phyloP scores from a whole-genome alignment of 2,797 vertebrate species.

The Dryobates pubescens region DNA sequence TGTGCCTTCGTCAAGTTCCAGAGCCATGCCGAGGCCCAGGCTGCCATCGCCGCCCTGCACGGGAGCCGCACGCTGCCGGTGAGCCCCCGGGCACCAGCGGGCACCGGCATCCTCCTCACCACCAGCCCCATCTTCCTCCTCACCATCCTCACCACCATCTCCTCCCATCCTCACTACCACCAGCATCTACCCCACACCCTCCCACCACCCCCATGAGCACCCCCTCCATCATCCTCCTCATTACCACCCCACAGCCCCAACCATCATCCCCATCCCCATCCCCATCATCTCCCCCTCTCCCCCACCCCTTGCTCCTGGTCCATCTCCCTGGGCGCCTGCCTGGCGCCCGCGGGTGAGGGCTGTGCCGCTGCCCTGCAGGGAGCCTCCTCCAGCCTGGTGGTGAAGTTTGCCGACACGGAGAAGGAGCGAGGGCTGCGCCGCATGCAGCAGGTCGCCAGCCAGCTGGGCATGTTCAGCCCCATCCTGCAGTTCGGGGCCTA shows the following conservation, averaged over 20 bases:
- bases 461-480: constrained; percentile 93
- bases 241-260: not conserved
- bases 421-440: constrained; percentile 91
- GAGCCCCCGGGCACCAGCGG: not conserved
- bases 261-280: no score
- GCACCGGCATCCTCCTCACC: not conserved
- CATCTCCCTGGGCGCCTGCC: no score
- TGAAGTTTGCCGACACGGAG: constrained; percentile 96
- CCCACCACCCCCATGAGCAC: no score
- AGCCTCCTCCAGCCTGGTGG: constrained; percentile 94
- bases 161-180: no score
- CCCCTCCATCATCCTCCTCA: no score
- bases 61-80: constrained; percentile 90
- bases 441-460: constrained; percentile 94
- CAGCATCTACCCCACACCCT: not conserved
- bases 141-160: not conserved
- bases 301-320: no score
- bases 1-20: constrained; percentile 96
- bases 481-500: constrained; percentile 94
- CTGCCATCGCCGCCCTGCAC: constrained; percentile 91
- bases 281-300: no score
- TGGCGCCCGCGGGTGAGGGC: no score
- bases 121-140: not conserved
- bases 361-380: constrained; percentile 75
- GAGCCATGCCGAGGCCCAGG: constrained; percentile 91